Evolutionary conservation across 1,140 invertebrate genomes (phyloP).

Genomic region (Zophobas atratus): DNA sequence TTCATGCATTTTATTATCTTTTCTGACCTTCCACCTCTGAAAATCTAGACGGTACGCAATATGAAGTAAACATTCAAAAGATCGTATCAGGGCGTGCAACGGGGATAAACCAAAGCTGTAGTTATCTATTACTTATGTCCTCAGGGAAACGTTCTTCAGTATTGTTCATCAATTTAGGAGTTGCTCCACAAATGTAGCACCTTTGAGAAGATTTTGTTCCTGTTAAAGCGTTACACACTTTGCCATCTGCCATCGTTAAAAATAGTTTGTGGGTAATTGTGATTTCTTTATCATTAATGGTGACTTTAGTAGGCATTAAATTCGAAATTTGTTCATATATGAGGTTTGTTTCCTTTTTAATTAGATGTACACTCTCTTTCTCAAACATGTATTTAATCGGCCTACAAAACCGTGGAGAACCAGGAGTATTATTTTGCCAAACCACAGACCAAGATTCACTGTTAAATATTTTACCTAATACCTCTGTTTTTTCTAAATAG

Average conservation of each 20-base stretch:
- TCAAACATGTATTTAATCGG: conserved; percentile 60
- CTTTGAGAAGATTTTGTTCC: conserved; percentile 63
- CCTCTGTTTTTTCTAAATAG: no score
- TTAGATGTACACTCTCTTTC: conserved; percentile 60
- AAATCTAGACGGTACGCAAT: conserved; percentile 39
- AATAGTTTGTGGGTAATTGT: neutral
- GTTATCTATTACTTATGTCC: neutral
- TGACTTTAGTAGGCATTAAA: conserved; percentile 52
- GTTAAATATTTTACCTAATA: no score
- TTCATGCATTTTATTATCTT: neutral
- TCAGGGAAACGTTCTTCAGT: neutral
- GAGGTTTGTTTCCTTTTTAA: conserved; percentile 56
- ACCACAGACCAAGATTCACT: neutral
- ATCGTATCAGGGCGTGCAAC: conserved; percentile 45
- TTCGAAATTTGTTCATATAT: conserved; percentile 57
- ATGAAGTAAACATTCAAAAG: conserved; percentile 44
- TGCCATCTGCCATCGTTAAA: conserved; percentile 68
- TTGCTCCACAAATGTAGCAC: conserved; percentile 67
- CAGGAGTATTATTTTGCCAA: conserved; percentile 55
- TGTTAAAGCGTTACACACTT: conserved; percentile 68
- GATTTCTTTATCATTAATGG: neutral
- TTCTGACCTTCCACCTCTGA: conserved; percentile 17
- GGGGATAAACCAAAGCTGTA: conserved; percentile 16
- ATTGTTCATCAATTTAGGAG: conserved; percentile 67
- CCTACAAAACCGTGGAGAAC: conserved; percentile 54